Evolutionary conservation across 2,888 invertebrate genomes (phyloP).

Genomic region (Papilio demoleus): DNA sequence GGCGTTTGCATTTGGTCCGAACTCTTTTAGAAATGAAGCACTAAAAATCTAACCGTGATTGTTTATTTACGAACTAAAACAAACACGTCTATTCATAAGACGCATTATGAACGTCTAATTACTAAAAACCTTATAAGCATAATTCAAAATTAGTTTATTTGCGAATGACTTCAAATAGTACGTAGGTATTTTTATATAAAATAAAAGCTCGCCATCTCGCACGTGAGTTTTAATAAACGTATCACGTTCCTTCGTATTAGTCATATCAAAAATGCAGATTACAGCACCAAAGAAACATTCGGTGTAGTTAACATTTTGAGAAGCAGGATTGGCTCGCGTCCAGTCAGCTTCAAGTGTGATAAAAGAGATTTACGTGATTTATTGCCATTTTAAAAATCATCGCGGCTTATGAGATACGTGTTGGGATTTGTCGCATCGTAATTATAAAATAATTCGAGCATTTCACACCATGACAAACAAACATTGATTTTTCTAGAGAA

Average conservation of each 20-base stretch:
- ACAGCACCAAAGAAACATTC: constrained; percentile 31
- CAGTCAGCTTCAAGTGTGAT: constrained; percentile 60
- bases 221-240: neutral
- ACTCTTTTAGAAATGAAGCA: too few relatives aligned
- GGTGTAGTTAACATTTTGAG: constrained; percentile 35
- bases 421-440: constrained; percentile 28
- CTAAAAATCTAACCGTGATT: too few relatives aligned
- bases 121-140: too few relatives aligned
- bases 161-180: too few relatives aligned
- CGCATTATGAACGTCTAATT: too few relatives aligned
- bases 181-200: too few relatives aligned
- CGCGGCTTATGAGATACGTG: constrained; percentile 30
- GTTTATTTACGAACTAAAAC: too few relatives aligned
- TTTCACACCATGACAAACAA: too few relatives aligned
- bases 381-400: constrained; percentile 42
- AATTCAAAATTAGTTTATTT: too few relatives aligned
- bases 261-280: constrained; percentile 34
- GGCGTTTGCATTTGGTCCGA: too few relatives aligned
- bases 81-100: too few relatives aligned
- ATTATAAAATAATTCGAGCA: constrained; percentile 12
- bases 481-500: too few relatives aligned
- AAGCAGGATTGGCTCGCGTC: constrained; percentile 43
- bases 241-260: neutral
- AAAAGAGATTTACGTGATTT: constrained; percentile 49
- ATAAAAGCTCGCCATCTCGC: neutral